These are phyloP conservation scores for Acronicta alni DNA, from an alignment of 2,888 invertebrate genomes.

Conservation along the genomic window DNA sequence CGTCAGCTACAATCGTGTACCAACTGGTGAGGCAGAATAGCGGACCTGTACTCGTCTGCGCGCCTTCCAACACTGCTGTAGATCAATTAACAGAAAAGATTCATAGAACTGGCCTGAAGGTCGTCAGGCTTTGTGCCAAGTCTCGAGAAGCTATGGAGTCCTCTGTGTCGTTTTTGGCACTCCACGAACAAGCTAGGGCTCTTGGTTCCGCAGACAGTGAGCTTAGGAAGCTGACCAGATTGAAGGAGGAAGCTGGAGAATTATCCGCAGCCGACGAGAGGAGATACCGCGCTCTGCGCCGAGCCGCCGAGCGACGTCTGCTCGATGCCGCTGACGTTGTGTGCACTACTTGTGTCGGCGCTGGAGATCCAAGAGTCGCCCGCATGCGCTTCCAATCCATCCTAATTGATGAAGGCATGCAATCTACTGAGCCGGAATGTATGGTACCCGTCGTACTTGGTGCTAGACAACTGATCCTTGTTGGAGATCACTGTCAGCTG, in stretches of 20 bases:
- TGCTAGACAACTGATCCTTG: conserved; percentile 98
- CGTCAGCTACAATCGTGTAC: conserved; percentile 99
- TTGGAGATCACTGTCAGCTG: conserved; percentile 99
- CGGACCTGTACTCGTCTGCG: conserved; percentile 98
- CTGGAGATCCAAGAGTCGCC: conserved; percentile 98
- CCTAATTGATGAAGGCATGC: conserved; percentile 99
- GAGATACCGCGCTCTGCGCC: conserved; percentile 96
- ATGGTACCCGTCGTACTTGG: conserved; percentile 99
- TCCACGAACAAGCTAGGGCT: conserved; percentile 99
- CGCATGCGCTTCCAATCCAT: conserved; percentile 98
- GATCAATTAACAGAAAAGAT: conserved; percentile 99
- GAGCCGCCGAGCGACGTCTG: conserved; percentile 96
- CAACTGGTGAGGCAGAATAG: conserved; percentile 98
- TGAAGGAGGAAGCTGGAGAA: conserved; percentile 99
- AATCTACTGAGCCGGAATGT: conserved; percentile 99
- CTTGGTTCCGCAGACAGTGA: conserved; percentile 97
- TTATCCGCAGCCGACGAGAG: conserved; percentile 98
- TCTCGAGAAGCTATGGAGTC: conserved; percentile 99
- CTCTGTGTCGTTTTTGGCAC: conserved; percentile 97
- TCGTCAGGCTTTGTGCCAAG: conserved; percentile 98
- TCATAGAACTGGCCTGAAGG: conserved; percentile 98
- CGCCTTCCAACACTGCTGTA: conserved; percentile 99
- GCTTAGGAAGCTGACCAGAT: conserved; percentile 97
- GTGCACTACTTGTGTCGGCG: conserved; percentile 99
- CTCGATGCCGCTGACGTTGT: conserved; percentile 99